Evolutionary conservation across 2,888 invertebrate genomes (phyloP), one percentile per base, ranked within the genome.

Genomic region (Caprella mutica): DNA sequence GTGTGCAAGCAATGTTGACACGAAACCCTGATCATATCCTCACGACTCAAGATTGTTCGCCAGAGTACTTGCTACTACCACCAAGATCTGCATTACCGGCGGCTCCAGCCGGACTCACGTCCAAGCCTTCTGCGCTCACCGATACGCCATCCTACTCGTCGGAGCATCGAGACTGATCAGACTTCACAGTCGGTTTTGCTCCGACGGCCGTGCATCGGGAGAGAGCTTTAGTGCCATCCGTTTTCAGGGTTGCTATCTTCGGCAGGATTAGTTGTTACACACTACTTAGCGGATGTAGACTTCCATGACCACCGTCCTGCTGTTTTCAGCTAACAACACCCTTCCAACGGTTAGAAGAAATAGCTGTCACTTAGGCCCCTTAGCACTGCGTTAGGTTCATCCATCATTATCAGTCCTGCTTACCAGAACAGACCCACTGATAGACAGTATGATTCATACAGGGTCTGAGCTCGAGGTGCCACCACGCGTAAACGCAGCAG

Each of bases 401-500:
- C 81, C 81, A 80, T 78, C 81, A 83, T 78, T 81, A 79, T 82
- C 81, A 83, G 82, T 83, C 82, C 81, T 82, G 81, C 81, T 82
- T 81, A 81, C 81, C 80, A 81, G 81, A 81, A 80, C 72, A 80
- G 80, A 80, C 80, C 80, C 81, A 81, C 80, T 81, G 76, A n/a
- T n/a, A n/a, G n/a, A n/a, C n/a, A n/a, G n/a, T n/a, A n/a, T n/a
- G n/a, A n/a, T n/a, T n/a, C n/a, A n/a, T n/a, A n/a, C n/a, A n/a
- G n/a, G n/a, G n/a, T n/a, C n/a, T n/a, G n/a, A n/a, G n/a, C n/a
- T n/a, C n/a, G n/a, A n/a, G n/a, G n/a, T n/a, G n/a, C n/a, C n/a
- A n/a, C n/a, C n/a, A n/a, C n/a, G n/a, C n/a, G n/a, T n/a, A n/a
- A n/a, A n/a, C n/a, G n/a, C n/a, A n/a, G n/a, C n/a, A n/a, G n/a